These are phyloP conservation scores for Megalurothrips usitatus DNA, from an alignment of 2,888 invertebrate genomes.

Conservation along the genomic window DNA sequence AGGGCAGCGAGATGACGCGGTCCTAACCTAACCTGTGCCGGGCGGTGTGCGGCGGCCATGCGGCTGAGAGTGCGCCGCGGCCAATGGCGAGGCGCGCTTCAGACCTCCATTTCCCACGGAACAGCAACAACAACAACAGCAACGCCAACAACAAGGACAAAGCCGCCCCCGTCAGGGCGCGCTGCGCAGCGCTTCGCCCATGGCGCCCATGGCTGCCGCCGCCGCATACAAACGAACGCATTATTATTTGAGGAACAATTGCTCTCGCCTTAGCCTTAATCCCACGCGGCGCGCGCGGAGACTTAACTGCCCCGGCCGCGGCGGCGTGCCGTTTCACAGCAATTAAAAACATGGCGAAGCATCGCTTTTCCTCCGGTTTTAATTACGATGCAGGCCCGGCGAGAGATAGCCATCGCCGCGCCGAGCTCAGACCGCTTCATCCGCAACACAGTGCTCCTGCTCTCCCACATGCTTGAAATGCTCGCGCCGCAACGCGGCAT, in stretches of 20 bases:
- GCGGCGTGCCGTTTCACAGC: background rate
- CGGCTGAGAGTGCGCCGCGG: no score
- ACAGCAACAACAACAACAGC: no score
- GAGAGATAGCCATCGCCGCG: background rate
- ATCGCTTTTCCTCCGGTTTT: conserved; percentile 22
- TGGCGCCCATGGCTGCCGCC: background rate
- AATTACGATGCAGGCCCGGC: background rate
- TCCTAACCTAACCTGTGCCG: no score
- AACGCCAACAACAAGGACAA: no score
- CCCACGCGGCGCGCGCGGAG: background rate
- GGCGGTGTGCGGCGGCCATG: no score
- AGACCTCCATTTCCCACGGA: no score
- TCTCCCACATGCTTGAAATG: no score
- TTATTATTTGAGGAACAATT: conserved; percentile 3
- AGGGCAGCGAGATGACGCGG: no score
- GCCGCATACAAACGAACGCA: conserved; percentile 5
- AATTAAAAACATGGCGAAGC: conserved; percentile 12
- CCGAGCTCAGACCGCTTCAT: background rate
- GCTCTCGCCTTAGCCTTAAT: background rate
- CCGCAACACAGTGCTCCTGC: no score
- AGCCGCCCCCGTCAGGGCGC: background rate
- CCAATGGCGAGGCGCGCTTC: no score
- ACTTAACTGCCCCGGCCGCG: background rate
- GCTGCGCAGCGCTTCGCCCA: background rate
- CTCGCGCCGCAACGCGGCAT: no score